These are phyloP conservation scores for Accipiter cooperii DNA, from an alignment of 2,113 vertebrate genomes.

Conservation along the genomic window DNA sequence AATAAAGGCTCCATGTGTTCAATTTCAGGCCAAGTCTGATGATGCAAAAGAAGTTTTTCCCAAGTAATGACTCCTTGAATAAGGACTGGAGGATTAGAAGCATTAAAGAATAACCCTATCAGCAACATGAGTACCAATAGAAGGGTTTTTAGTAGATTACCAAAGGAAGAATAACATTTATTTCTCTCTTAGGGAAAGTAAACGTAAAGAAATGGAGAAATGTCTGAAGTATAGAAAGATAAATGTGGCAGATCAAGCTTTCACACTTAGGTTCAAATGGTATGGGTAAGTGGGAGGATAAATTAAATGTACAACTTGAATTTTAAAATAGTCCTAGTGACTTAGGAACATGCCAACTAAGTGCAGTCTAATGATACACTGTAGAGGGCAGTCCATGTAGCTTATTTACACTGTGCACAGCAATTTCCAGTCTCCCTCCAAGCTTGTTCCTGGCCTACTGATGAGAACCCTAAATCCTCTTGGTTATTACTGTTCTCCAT, in stretches of 20 bases:
- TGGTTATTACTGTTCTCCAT: neutral
- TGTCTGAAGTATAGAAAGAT: neutral
- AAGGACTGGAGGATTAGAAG: neutral
- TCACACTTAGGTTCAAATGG: neutral
- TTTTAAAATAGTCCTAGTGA: neutral
- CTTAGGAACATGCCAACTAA: neutral
- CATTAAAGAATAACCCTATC: neutral
- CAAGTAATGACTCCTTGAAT: neutral
- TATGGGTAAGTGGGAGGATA: neutral
- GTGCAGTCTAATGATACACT: neutral
- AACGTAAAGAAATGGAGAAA: neutral
- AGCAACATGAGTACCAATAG: neutral
- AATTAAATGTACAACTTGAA: neutral
- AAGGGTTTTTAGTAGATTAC: neutral
- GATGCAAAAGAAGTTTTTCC: neutral
- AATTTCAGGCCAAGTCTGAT: neutral
- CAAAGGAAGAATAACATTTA: neutral
- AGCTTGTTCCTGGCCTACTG: neutral
- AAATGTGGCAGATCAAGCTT: neutral
- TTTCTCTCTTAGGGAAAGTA: neutral
- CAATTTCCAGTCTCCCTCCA: neutral
- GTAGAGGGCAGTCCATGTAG: neutral
- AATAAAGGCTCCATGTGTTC: neutral
- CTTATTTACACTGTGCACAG: neutral
- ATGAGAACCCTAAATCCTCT: neutral